A percentile compares a stretch with the other conserved stretches of the same genome.
Conservation (phyloP, 2,113 vertebrate genomes). For the Ginglymostoma cirratum region DNA sequence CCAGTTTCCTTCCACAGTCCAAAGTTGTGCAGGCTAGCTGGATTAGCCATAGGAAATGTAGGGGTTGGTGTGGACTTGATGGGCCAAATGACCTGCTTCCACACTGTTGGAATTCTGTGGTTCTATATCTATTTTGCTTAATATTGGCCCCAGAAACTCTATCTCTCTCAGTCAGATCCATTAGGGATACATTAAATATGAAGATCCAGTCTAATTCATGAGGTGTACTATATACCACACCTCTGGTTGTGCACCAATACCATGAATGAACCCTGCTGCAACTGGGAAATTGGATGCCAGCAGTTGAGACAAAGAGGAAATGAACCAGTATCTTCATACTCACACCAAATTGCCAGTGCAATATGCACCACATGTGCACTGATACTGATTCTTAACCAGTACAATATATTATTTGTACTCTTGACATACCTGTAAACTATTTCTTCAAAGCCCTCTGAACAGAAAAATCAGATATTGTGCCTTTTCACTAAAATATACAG, state of each 20-base stretch:
- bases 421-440: background rate
- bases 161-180: background rate
- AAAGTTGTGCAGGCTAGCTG: no score
- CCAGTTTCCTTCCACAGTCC: no score
- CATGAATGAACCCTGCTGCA: background rate
- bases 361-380: background rate
- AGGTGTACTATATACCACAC: background rate
- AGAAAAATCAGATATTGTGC: background rate
- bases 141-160: background rate
- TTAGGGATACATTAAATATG: background rate
- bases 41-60: no score
- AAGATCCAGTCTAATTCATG: background rate
- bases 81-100: no score
- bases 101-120: no score
- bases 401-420: background rate
- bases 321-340: background rate
- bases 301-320: background rate
- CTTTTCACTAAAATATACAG: background rate
- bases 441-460: background rate
- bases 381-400: background rate
- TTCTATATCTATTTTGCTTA: background rate
- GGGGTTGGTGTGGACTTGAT: no score
- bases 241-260: background rate
- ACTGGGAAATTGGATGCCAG: background rate
- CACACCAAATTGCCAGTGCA: background rate